Base-by-base conservation (phyloP, 2,113 vertebrate species). In the Bujurquina vittata region DNA sequence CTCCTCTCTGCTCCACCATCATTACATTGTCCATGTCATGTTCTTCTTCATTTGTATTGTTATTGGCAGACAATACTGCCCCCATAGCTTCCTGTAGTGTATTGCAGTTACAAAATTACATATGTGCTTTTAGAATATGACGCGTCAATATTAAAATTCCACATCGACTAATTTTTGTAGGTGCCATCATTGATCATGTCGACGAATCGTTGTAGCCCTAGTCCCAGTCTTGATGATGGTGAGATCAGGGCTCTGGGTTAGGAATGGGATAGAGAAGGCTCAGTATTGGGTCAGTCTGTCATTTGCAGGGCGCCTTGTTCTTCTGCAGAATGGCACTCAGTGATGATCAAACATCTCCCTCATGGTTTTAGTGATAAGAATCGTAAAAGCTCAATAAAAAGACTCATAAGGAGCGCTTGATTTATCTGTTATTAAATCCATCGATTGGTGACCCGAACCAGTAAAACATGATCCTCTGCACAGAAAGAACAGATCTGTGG, bases 221-320 rank as follows among this genome's bases (percentile, higher is more conserved):
- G 40, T 49, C 63, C 9, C 40, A 69, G 63, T 49, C 23, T 69
- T 20, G 5, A 10, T 5, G 2, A 18, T 49, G 63, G 40, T 49
- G 40, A 43, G 10, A 43, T 43, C 10, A 12, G 40, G 10, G 40
- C 4, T 43, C 40, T 43, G 40, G 40, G 1, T 17, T 20, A 1
- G 1, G 43, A 72, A 43, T 69, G 37, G 43, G 7, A 17, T 8
- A 52, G 17, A 20, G 43, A 49, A 69, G 43, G 23, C 65, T 52
- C 23, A 2, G 63, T 29, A 1, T 4, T 4, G 9, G 12, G 63
- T 69, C 63, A 69, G 65, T 49, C 23, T 49, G 23, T 49, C 23
- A 49, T 0, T 26, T 29, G 65, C 15, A 69, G 40, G 63, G 22
- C 3, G 0, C 5, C 14, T 67, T 49, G 43, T 46, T 46, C 0